phyloP scores from a whole-genome alignment of 1,140 invertebrate genomes.

The Diorhabda carinulata region DNA sequence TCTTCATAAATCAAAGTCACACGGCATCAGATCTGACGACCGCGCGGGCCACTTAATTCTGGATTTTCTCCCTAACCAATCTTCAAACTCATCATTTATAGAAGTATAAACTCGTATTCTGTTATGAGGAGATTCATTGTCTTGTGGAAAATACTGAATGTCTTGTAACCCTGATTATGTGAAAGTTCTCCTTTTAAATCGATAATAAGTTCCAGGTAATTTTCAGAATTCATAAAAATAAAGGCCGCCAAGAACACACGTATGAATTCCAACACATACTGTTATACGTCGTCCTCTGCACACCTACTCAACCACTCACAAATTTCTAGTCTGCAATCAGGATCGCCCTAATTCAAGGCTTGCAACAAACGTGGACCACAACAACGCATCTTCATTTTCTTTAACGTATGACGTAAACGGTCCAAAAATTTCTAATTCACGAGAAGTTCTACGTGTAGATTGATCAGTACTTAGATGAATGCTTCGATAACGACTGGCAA shows the following conservation, averaged over 20 bases:
- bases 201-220: no score
- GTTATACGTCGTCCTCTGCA: no score
- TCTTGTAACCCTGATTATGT: slow-evolving; percentile 11
- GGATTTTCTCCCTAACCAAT: no score
- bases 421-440: slow-evolving; percentile 8
- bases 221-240: no score
- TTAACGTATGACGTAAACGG: slow-evolving; percentile 4
- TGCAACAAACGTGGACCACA: not conserved
- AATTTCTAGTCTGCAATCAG: not conserved
- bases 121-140: slow-evolving; percentile 5
- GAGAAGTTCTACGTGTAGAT: slow-evolving; percentile 16
- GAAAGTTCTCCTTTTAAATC: no score
- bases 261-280: no score
- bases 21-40: no score
- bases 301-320: no score
- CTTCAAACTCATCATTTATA: slow-evolving; percentile 19
- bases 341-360: not conserved
- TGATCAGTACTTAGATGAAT: slow-evolving; percentile 16
- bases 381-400: not conserved
- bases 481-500: slow-evolving; percentile 7
- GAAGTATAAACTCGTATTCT: slow-evolving; percentile 13
- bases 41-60: no score
- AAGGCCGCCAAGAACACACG: no score
- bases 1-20: slow-evolving; percentile 18
- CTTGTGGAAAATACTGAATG: not conserved